These are phyloP conservation scores for Ciconia nigra DNA, from an alignment of 2,797 vertebrate species.

Conservation along the genomic window DNA sequence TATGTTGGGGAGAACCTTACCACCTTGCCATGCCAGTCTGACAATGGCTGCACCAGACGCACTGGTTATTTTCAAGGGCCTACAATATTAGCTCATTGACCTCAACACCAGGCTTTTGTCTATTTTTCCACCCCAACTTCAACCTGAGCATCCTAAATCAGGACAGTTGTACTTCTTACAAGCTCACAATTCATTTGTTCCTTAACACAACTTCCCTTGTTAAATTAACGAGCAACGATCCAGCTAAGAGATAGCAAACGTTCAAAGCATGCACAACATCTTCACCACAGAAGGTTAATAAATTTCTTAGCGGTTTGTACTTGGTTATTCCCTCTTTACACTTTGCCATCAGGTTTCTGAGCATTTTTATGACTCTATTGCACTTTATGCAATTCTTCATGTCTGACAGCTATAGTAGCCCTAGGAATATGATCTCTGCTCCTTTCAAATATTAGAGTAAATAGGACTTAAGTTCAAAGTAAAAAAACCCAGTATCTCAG, in stretches of 20 bases:
- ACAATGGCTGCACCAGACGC: fast-evolving
- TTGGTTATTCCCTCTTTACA: background rate
- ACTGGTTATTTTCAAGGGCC: background rate
- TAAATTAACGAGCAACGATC: background rate
- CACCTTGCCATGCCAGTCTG: background rate
- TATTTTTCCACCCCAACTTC: background rate
- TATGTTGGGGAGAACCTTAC: background rate
- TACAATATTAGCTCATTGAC: background rate
- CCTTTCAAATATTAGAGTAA: background rate
- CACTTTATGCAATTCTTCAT: background rate
- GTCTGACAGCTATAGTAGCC: background rate
- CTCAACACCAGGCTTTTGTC: background rate
- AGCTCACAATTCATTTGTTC: background rate
- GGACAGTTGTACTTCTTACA: background rate
- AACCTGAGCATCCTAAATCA: background rate
- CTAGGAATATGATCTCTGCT: background rate
- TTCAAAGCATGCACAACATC: background rate
- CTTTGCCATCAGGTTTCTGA: background rate
- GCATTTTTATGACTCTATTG: background rate
- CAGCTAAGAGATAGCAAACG: fast-evolving
- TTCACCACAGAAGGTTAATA: background rate
- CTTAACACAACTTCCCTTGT: background rate
- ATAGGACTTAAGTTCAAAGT: background rate
- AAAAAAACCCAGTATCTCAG: background rate
- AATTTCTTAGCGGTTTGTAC: background rate